A percentile compares a stretch with the other conserved stretches of the same genome.
Evolutionary conservation across 2,888 invertebrate species (phyloP).

Genomic region (Orthosia gothica): DNA sequence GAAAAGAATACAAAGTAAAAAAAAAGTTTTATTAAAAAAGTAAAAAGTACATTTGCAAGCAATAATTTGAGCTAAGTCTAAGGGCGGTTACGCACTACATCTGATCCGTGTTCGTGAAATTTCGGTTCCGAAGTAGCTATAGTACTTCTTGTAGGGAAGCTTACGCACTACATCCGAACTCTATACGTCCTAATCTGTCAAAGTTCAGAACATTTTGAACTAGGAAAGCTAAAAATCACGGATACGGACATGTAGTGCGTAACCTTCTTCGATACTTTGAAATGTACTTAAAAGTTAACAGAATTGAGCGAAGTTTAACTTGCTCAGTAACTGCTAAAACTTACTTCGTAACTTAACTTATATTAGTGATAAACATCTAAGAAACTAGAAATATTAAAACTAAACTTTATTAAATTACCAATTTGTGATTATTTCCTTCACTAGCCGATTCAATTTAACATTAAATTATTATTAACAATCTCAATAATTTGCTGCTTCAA

Average conservation of each 20-base stretch:
- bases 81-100: no score
- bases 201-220: no score
- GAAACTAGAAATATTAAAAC: not conserved
- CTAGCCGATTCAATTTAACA: not conserved
- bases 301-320: not conserved
- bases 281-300: not conserved
- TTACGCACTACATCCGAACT: no score
- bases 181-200: no score
- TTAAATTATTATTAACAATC: not conserved
- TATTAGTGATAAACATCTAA: not conserved
- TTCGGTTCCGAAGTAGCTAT: no score
- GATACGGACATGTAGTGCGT: no score
- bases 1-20: not conserved
- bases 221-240: no score
- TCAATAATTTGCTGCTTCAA: not conserved
- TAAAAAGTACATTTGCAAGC: not conserved
- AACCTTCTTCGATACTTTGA: constrained; percentile 3
- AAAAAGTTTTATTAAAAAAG: not conserved
- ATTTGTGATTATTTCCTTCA: not conserved
- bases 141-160: no score
- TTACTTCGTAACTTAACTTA: not conserved
- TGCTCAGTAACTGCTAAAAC: not conserved
- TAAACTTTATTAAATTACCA: not conserved
- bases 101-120: no score
- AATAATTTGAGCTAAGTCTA: not conserved